Evolutionary conservation across 2,113 vertebrate genomes (phyloP).

Genomic region (Podarcis muralis): DNA sequence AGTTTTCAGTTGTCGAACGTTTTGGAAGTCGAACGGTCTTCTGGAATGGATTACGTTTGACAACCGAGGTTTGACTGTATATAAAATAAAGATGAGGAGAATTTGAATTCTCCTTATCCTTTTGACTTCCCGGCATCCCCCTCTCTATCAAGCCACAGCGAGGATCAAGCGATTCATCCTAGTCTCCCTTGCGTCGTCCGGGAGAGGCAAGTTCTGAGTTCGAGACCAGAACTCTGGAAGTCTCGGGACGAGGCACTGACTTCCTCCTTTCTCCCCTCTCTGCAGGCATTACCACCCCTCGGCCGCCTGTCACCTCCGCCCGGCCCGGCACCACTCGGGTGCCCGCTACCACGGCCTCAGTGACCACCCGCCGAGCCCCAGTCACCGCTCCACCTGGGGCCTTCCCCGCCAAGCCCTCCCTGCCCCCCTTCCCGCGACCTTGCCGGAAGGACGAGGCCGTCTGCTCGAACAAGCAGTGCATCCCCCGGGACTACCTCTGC

Average conservation of each 20-base stretch:
- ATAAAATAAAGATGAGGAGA: too few species aligned
- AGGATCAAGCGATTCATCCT: too few species aligned
- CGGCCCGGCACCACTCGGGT: not conserved
- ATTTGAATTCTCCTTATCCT: too few species aligned
- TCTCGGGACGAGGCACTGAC: not conserved
- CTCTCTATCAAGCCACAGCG: too few species aligned
- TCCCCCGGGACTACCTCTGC: constrained; percentile 86
- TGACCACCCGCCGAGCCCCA: not conserved
- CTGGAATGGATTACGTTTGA: too few species aligned
- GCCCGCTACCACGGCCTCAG: constrained; percentile 2
- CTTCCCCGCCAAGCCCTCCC: not conserved
- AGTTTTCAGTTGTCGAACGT: too few species aligned
- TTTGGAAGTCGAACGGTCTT: too few species aligned
- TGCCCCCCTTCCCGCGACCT: constrained; percentile 33
- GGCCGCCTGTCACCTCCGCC: fast-evolving
- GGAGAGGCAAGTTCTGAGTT: too few species aligned
- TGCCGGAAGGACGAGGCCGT: constrained; percentile 80
- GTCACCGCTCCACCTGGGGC: not conserved
- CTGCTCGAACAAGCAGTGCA: constrained; percentile 84
- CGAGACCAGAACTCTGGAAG: too few species aligned
- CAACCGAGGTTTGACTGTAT: too few species aligned
- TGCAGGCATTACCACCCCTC: not conserved
- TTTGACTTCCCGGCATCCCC: too few species aligned
- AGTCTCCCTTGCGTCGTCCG: too few species aligned
- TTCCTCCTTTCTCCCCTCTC: not conserved